These are phyloP conservation scores for Cantharis rufa DNA, from an alignment of 2,888 invertebrate genomes.

Conservation along the genomic window DNA sequence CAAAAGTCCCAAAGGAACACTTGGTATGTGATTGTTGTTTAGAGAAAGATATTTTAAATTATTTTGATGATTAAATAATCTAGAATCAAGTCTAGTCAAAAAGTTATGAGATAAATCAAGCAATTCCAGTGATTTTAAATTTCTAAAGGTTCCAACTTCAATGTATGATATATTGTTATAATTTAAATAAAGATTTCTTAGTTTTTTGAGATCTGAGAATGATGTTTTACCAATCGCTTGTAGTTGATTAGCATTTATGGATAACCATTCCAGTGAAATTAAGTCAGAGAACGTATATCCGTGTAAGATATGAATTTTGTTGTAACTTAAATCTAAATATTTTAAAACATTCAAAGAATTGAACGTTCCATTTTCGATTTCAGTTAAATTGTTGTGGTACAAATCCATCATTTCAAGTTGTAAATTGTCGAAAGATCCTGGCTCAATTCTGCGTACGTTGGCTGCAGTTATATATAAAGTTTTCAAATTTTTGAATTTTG, in stretches of 20 bases:
- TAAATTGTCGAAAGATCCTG: slow-evolving; percentile 7
- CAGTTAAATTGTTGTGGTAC: slow-evolving; percentile 15
- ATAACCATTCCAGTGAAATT: slow-evolving; percentile 18
- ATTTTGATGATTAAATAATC: slow-evolving; percentile 2
- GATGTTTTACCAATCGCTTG: slow-evolving; percentile 4
- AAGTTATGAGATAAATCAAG: slow-evolving; percentile 73
- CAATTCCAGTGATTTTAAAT: slow-evolving; percentile 62
- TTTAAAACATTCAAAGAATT: background rate
- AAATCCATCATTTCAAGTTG: slow-evolving; percentile 19
- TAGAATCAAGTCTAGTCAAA: slow-evolving; percentile 57
- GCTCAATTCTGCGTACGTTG: slow-evolving; percentile 16
- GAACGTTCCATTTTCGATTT: slow-evolving; percentile 14
- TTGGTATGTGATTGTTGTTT: background rate
- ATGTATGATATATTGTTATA: slow-evolving; percentile 68
- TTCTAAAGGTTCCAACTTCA: slow-evolving; percentile 64
- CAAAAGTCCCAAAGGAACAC: slow-evolving; percentile 4
- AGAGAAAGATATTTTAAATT: slow-evolving; percentile 7
- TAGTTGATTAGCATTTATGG: slow-evolving; percentile 17
- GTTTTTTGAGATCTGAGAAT: slow-evolving; percentile 6
- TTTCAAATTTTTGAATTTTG: slow-evolving; percentile 18
- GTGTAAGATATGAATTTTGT: slow-evolving; percentile 7
- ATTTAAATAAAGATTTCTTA: slow-evolving; percentile 62
- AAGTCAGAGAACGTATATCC: slow-evolving; percentile 1
- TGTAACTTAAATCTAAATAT: slow-evolving; percentile 19
- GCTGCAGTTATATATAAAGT: slow-evolving; percentile 22